Conservation (phyloP, 2,797 vertebrate genomes). For the Onychomys arenicola region DNA sequence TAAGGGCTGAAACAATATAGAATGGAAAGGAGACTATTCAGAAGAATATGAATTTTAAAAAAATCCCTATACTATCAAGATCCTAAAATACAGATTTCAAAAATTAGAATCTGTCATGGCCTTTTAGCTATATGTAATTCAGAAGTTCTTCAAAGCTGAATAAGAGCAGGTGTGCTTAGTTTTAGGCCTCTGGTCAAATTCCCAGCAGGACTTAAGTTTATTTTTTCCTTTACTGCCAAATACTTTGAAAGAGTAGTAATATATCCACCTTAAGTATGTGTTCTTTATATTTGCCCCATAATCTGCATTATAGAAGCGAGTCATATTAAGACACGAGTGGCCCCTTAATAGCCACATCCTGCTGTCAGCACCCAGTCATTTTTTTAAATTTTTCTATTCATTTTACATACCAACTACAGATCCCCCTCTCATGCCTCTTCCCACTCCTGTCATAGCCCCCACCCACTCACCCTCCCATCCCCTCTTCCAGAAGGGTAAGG, state of each 20-base stretch:
- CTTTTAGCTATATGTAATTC: constrained; percentile 7
- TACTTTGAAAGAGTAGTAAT: constrained; percentile 44
- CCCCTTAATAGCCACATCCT: not conserved
- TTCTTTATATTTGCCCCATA: constrained; percentile 42
- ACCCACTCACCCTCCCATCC: no score
- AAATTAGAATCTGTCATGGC: constrained; percentile 10
- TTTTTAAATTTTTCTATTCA: no score
- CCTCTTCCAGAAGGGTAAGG: no score
- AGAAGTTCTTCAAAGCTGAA: not conserved
- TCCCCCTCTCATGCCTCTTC: no score
- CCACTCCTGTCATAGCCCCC: no score
- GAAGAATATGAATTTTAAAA: constrained; percentile 40
- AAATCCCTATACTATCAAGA: constrained; percentile 19
- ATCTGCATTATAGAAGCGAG: constrained; percentile 39
- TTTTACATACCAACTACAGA: no score
- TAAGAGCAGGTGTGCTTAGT: constrained; percentile 33
- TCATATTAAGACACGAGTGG: constrained; percentile 26
- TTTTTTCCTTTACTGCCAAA: constrained; percentile 54
- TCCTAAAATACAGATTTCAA: constrained; percentile 46
- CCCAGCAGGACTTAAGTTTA: constrained; percentile 11
- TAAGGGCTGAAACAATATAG: constrained; percentile 35
- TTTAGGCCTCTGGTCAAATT: constrained; percentile 48
- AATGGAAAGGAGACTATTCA: not conserved
- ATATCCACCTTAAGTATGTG: constrained; percentile 34
- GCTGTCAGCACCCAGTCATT: not conserved